phyloP scores from a whole-genome alignment of 2,797 vertebrate species.

The Oceanodroma leucorhoa region DNA sequence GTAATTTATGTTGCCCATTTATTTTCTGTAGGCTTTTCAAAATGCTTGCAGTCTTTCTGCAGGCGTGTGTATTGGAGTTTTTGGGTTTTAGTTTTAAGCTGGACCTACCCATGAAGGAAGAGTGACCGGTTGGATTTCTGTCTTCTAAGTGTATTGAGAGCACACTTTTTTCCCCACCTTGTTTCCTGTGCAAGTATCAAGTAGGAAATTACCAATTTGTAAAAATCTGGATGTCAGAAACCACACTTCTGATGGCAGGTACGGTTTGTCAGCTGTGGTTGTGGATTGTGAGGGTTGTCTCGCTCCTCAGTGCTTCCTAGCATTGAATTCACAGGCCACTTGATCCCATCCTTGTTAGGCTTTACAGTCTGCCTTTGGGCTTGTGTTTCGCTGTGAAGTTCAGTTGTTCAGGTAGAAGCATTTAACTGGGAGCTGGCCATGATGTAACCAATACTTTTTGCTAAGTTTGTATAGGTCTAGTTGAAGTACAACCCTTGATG shows the following conservation, averaged over 20 bases:
- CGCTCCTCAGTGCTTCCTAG: background rate
- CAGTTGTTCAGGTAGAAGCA: background rate
- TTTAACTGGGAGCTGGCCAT: background rate
- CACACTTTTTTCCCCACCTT: rapidly evolving
- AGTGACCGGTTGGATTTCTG: background rate
- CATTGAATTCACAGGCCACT: background rate
- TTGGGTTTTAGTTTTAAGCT: background rate
- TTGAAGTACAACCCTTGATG: background rate
- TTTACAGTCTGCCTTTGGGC: background rate
- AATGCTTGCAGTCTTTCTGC: background rate
- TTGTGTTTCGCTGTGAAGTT: background rate
- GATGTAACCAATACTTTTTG: background rate
- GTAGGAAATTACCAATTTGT: background rate
- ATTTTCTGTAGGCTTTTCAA: background rate
- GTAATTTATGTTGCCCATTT: background rate
- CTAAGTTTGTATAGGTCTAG: background rate
- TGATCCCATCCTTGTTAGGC: background rate
- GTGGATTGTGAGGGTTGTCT: background rate
- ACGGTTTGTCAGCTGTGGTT: background rate
- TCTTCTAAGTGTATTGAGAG: background rate
- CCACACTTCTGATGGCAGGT: background rate
- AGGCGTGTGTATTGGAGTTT: background rate
- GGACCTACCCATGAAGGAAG: background rate
- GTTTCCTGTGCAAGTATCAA: background rate
- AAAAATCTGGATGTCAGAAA: background rate